Evolutionary conservation across 2,113 vertebrate genomes (phyloP).

Genomic region (Seriola aureovittata): DNA sequence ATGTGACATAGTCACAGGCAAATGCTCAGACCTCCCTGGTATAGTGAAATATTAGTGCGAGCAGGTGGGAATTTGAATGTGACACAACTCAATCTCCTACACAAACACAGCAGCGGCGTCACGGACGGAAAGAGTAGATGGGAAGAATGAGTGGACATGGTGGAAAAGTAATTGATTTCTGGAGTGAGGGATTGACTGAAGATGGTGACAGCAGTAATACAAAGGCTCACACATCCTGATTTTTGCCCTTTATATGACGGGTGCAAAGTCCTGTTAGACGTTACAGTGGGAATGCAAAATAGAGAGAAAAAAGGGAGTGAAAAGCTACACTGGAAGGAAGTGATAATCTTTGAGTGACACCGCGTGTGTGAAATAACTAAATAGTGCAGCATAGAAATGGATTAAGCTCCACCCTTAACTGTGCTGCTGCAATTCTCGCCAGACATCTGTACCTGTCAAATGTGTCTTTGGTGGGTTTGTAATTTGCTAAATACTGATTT

Average conservation of each 20-base stretch:
- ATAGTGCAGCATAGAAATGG: neutral
- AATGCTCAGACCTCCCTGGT: neutral
- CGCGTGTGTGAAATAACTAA: neutral
- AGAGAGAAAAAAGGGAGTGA: neutral
- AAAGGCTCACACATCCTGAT: conserved; percentile 18
- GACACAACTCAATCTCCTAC: conserved; percentile 34
- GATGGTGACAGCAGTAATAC: conserved; percentile 37
- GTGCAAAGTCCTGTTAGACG: conserved; percentile 11
- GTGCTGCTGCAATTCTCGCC: conserved; percentile 5
- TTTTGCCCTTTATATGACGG: conserved; percentile 4
- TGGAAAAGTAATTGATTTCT: conserved; percentile 36
- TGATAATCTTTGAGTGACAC: conserved; percentile 7
- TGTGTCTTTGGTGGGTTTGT: conserved; percentile 8
- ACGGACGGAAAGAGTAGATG: conserved; percentile 18
- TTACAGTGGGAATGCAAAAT: conserved; percentile 13
- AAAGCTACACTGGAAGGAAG: neutral
- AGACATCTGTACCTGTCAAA: conserved; percentile 13
- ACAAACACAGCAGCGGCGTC: conserved; percentile 5
- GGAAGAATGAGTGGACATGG: neutral
- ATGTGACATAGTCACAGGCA: neutral
- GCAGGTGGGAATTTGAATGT: neutral
- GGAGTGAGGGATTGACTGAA: conserved; percentile 36
- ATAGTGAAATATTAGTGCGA: neutral
- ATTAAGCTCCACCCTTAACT: neutral
- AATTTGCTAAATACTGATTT: conserved; percentile 16